Evolutionary conservation across 2,888 invertebrate species (phyloP).

Genomic region (Philopedon plagiatum): DNA sequence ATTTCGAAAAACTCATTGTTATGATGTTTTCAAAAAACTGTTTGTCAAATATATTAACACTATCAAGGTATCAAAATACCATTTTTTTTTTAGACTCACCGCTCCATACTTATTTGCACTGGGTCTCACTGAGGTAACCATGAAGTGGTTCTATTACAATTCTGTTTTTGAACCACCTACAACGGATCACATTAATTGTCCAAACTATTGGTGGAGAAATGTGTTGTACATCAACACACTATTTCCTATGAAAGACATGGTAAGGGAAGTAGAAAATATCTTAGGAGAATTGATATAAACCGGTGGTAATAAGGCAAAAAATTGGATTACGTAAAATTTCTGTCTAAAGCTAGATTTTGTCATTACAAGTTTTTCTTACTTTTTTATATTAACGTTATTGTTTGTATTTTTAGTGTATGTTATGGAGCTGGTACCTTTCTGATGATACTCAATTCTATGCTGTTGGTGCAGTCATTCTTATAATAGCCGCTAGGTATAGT

Average conservation of each 20-base stretch:
- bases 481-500: constrained; percentile 77
- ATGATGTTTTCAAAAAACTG: too few species aligned
- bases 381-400: constrained; percentile 34
- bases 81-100: constrained; percentile 74
- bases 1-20: too few species aligned
- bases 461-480: constrained; percentile 85
- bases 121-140: constrained; percentile 87
- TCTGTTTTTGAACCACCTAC: constrained; percentile 89
- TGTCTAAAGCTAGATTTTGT: neutral
- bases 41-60: too few species aligned
- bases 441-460: constrained; percentile 92
- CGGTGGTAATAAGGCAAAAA: too few species aligned
- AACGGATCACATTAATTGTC: constrained; percentile 85
- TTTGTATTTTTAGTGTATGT: constrained; percentile 87
- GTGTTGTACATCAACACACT: constrained; percentile 88
- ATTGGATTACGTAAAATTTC: too few species aligned
- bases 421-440: constrained; percentile 93
- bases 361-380: constrained; percentile 6
- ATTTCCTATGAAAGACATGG: constrained; percentile 89
- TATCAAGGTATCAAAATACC: neutral
- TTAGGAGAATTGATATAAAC: neutral
- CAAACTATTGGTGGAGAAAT: constrained; percentile 91
- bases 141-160: constrained; percentile 87
- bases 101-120: constrained; percentile 88
- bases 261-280: constrained; percentile 66